These are phyloP conservation scores for Lepas anatifera DNA, from an alignment of 2,888 invertebrate species.

Conservation along the genomic window DNA sequence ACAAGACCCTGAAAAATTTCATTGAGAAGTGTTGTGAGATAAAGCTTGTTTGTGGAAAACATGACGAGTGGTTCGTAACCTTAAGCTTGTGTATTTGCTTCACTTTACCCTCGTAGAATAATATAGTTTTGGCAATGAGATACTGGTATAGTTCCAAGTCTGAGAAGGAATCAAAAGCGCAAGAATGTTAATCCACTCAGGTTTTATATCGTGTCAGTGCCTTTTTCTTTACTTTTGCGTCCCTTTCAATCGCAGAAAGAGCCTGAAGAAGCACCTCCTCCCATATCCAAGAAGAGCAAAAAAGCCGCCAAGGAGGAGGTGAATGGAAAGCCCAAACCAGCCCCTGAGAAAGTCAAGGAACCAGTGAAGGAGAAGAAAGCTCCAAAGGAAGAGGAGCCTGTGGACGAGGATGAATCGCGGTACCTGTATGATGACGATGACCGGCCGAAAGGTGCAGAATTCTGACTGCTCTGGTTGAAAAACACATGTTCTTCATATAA, in stretches of 20 bases:
- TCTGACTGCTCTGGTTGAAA: neutral
- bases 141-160: too few relatives aligned
- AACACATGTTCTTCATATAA: neutral
- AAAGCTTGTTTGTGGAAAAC: too few relatives aligned
- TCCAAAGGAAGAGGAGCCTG: conserved; percentile 20
- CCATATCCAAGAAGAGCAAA: conserved; percentile 19
- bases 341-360: neutral
- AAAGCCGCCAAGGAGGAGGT: conserved; percentile 23
- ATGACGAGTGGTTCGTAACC: too few relatives aligned
- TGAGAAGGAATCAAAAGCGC: too few relatives aligned
- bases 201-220: too few relatives aligned
- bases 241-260: conserved; percentile 21
- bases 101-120: too few relatives aligned
- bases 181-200: too few relatives aligned
- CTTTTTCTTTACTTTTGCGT: too few relatives aligned
- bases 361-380: conserved; percentile 15
- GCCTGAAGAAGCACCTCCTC: conserved; percentile 14
- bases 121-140: too few relatives aligned
- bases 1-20: neutral
- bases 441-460: conserved; percentile 11
- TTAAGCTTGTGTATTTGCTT: too few relatives aligned
- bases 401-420: conserved; percentile 23
- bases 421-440: conserved; percentile 20
- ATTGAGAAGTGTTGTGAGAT: too few relatives aligned
- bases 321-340: conserved; percentile 10